Evolutionary conservation across 35 echinoderm and acorn worm genomes (phyloP).

Genomic region (Ophioderma brevispina): DNA sequence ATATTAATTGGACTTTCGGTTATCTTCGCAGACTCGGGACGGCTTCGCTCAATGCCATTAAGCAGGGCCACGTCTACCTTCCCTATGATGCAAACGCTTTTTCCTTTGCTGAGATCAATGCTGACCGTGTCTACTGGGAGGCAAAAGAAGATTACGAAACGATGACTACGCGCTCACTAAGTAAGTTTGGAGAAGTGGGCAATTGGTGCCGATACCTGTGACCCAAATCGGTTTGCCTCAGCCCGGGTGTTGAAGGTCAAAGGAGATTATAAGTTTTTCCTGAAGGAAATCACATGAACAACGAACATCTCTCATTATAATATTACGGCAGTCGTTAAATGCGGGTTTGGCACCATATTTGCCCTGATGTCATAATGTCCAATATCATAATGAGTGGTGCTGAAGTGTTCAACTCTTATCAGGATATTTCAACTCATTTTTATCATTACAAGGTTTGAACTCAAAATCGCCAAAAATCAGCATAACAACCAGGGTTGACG

Average conservation of each 20-base stretch:
- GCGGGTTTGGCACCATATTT: no score
- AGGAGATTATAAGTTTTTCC: not conserved
- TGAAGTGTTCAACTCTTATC: no score
- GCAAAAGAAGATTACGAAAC: not conserved
- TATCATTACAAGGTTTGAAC: no score
- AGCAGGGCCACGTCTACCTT: constrained; percentile 62
- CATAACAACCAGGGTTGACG: no score
- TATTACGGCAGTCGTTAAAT: no score
- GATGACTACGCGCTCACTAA: not conserved
- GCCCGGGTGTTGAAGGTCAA: not conserved
- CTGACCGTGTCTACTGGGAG: constrained; percentile 63
- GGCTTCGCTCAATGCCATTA: constrained; percentile 71
- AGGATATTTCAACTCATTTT: no score
- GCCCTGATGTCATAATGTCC: no score
- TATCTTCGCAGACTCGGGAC: constrained; percentile 77
- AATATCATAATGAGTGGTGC: no score
- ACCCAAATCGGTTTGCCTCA: not conserved
- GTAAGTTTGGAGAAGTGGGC: not conserved
- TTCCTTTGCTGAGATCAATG: constrained; percentile 88
- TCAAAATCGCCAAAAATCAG: no score
- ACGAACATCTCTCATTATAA: not conserved
- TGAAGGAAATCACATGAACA: not conserved
- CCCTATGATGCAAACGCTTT: constrained; percentile 70
- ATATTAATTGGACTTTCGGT: no score
- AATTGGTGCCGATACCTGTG: not conserved